Evolutionary conservation across 1,140 invertebrate species (phyloP), one percentile per base, ranked within the genome.

Genomic region (Lerema accius): DNA sequence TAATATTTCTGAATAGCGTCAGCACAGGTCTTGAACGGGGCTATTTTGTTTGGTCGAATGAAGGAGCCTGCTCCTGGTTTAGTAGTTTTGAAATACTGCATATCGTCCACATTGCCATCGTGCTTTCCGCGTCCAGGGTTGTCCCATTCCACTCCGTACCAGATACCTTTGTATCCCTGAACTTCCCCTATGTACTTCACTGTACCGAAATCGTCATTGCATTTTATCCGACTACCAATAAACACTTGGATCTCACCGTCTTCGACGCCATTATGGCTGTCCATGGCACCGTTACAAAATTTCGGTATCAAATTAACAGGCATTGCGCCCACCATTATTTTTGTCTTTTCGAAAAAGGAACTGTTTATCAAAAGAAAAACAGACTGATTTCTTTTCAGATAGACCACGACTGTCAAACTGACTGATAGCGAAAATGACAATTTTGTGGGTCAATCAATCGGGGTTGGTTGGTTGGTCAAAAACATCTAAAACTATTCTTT

Each of bases 131-230:
- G 92, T 17, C 87, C 83, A 1, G 94, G 92, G 84, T 98, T 95
- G 91, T 99, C 98, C 98, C 98, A 99, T 80, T 99, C 98, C 11
- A 99, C 93, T 0, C 98, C 98, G 62, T 97, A 91, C 97, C 98
- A 99, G 35, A 86, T 81, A 0, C 92, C 92, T 50, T 90, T 80
- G 65, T 94, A 92, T 1, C 92, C 93, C 62, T 91, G 86, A 6
- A 94, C 91, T 78, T 89, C 83, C 40, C 91, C 90, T 58, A 90
- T 88, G 71, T 87, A 92, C 63, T 86, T 88, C 45, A 91, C 86
- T 10, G 86, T 87, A 62, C 76, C 86, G 67, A 88, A 88, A 72
- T 89, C 83, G 51, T 89, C 84, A 67, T 79, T 80, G 58, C 82
- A 84, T 66, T 90, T 90, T 16, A 91, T 67, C 14, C 90, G 73